Base-by-base conservation (phyloP, 2,888 invertebrate species). In the Dendrolimus pini region DNA sequence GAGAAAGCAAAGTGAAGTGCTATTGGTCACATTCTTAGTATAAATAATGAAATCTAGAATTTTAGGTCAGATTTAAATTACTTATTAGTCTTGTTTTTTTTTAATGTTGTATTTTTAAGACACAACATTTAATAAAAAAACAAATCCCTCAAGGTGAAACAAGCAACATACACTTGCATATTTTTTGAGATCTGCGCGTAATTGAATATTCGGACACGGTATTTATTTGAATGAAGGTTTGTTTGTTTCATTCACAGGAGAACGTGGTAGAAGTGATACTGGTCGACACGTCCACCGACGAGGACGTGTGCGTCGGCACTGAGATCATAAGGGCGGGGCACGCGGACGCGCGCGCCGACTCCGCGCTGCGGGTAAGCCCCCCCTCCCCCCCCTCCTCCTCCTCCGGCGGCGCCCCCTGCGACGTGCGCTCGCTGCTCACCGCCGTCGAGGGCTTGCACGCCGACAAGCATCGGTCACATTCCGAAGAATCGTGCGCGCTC, bases 281-380 rank as follows among this genome's bases (percentile, higher is more conserved):
- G 62, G 85, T 91, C 58, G 92, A 93, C 80, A 92, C 93, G 47
- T 70, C 82, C 7, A 78, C 79, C 41, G 75, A 70, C 2, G 74
- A 81, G 12, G 92, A 93, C 78, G 70, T 90, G 59, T 89, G 86
- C 77, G 71, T 93, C 62, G 86, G 91, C 73, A 79, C 82, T 61
- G 74, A 80, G 63, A 73, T 93, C 60, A 78, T 92, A 9, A 76
- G 83, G 64, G 79, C 87, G 61, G 91, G 91, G 0, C 83, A 87
- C 74, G 93, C 93, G 7, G 86, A 82, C 74, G 54, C 68, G 62
- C 74, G 80, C 41, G 41, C 57, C 58, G 78, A 70, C 75, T 71
- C 76, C 57, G 74, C 77, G 65, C 74, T 80, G 60, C 59, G 63
- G 69, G 86, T 85, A 69, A 83, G 83, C 80, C 68, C 14, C 57